Percentiles rank a stretch among this genome's conserved stretches.
Conservation (phyloP, 2,113 vertebrate species). For the Nycticorax nycticorax region DNA sequence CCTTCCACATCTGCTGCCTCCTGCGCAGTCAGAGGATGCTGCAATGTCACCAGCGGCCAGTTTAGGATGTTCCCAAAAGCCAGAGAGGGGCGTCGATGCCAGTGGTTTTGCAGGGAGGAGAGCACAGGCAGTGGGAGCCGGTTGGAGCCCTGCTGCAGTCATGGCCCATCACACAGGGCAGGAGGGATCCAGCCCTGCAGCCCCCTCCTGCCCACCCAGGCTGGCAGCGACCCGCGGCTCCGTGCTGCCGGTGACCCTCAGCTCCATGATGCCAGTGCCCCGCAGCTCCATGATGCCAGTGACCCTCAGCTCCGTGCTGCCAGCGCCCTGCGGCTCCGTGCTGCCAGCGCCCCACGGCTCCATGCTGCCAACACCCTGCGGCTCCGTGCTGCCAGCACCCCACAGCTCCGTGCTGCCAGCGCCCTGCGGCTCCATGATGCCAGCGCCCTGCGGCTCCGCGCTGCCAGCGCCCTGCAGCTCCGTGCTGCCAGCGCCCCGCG, state of each 20-base stretch:
- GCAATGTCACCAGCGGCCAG: rapidly evolving
- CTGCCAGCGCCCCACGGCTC: no score
- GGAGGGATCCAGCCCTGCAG: not conserved
- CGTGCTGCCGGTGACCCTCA: not conserved
- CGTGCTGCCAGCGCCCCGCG: rapidly evolving
- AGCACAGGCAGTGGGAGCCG: rapidly evolving
- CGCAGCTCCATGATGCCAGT: no score
- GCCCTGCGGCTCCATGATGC: no score
- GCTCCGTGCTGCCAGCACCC: no score
- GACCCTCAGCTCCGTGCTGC: no score
- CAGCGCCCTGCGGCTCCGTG: not conserved
- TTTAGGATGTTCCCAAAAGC: not conserved
- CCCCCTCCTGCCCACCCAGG: not conserved
- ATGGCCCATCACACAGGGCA: rapidly evolving
- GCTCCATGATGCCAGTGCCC: no score
- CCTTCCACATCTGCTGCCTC: not conserved
- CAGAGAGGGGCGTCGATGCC: rapidly evolving
- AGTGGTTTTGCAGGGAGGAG: not conserved
- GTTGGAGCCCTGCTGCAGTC: not conserved
- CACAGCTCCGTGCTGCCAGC: no score
- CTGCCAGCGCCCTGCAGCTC: not conserved
- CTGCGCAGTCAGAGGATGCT: not conserved
- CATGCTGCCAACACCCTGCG: no score
- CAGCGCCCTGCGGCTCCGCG: rapidly evolving
- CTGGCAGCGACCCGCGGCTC: not conserved